Evolutionary conservation across 2,113 vertebrate species (phyloP), one percentile per base, ranked within the genome.

Genomic region (Merops nubicus): DNA sequence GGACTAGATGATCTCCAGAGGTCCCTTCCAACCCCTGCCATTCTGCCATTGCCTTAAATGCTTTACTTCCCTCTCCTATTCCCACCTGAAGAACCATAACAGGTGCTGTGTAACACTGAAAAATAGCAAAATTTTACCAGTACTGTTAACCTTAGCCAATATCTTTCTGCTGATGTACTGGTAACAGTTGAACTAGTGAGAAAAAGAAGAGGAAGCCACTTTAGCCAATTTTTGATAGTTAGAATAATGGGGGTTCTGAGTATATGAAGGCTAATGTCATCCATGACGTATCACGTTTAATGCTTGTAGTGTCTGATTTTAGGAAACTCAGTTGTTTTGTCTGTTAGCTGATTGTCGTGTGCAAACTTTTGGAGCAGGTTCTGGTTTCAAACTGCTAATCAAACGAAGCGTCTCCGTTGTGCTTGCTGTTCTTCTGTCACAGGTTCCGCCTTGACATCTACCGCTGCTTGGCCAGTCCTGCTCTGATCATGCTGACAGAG

Each of bases 401-500:
- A 70, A 38, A 53, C 60, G 15, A 79, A 84, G 51, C n/a, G 12
- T 83, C 22, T 85, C 28, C 3, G 5, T 67, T 84, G 75, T 91
- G 6, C 67, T 65, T 84, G 36, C 18, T 68, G 1, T 80, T 65
- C 34, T 88, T 93, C 79, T 93, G 64, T 85, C 54, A 31, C 95
- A 99, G 99, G 96, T 99, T 99, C 97, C 99, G 99, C 48, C 98
- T 99, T 94, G 99, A 99, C 97, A 99, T 99, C 94, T 99, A 99
- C 97, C 99, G 99, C 31, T 99, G 99, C 96, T 98, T 99, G 96
- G 98, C 99, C 87, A 99, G 99, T 96, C 99, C 99, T 60, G 99
- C 99, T 22, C 98, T 99, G 78, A 99, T 99, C 93, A 99, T 99
- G 99, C 95, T 99, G 94, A 99, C 99, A 8, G 99, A 99, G 78